Conservation (phyloP, 2,888 invertebrate genomes). For the Erannis defoliaria region DNA sequence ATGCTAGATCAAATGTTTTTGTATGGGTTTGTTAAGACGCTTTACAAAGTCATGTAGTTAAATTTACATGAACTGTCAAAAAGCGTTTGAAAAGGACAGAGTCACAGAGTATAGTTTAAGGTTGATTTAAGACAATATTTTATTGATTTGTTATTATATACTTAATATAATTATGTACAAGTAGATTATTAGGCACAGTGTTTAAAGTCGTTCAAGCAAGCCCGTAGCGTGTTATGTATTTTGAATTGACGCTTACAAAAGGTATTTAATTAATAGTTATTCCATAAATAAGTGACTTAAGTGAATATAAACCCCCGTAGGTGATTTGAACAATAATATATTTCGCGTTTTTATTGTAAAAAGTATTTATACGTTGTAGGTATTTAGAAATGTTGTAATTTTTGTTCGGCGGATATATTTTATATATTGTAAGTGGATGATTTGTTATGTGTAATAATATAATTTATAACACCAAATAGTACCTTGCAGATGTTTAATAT, state of each 20-base stretch:
- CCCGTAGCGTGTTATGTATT: constrained; percentile 61
- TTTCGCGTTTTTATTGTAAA: constrained; percentile 59
- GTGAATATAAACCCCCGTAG: constrained; percentile 61
- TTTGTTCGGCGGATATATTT: constrained; percentile 43
- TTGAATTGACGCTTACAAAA: constrained; percentile 65
- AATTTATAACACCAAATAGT: constrained; percentile 82
- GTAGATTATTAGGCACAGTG: constrained; percentile 47
- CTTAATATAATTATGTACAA: constrained; percentile 12
- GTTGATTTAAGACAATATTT: background rate
- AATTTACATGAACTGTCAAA: no score
- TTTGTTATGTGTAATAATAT: constrained; percentile 75
- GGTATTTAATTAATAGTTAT: constrained; percentile 64
- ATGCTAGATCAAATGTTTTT: no score
- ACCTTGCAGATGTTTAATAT: constrained; percentile 76
- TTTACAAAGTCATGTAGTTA: no score
- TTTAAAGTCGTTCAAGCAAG: constrained; percentile 50
- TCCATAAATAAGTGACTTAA: constrained; percentile 64
- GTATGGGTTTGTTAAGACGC: no score
- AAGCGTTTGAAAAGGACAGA: no score
- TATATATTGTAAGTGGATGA: constrained; percentile 64
- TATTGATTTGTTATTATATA: constrained; percentile 1
- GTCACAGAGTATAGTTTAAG: no score
- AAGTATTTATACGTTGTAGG: constrained; percentile 50
- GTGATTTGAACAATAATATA: constrained; percentile 74
- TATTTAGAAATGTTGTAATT: constrained; percentile 52